These are phyloP conservation scores for Ptiloglossa arizonensis DNA, from an alignment of 1,140 invertebrate species.

Conservation along the genomic window DNA sequence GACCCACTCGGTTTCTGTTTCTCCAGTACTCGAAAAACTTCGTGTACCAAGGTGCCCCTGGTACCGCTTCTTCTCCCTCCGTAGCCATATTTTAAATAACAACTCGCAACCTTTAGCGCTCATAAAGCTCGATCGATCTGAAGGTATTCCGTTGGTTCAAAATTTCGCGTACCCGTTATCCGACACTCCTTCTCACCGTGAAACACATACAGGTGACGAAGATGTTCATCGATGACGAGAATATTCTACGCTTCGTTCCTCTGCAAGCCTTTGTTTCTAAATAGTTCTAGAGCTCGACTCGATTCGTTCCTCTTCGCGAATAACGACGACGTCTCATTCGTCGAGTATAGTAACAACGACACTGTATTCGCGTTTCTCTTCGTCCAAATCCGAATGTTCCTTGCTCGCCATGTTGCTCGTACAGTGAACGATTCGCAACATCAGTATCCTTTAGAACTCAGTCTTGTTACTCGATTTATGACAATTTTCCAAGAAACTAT, in stretches of 20 bases:
- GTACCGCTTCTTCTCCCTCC: constrained; percentile 51
- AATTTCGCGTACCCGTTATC: too few relatives aligned
- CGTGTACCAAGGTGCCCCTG: constrained; percentile 68
- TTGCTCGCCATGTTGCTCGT: not conserved
- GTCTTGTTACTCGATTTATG: not conserved
- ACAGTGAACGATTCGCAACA: not conserved
- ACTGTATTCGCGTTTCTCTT: not conserved
- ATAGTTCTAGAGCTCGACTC: too few relatives aligned
- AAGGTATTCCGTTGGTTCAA: not conserved
- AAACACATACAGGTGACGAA: too few relatives aligned
- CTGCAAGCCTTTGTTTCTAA: too few relatives aligned
- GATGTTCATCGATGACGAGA: not conserved
- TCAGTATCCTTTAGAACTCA: not conserved
- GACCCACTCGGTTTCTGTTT: constrained; percentile 74
- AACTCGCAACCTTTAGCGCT: constrained; percentile 2
- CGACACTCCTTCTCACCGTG: too few relatives aligned
- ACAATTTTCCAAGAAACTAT: too few relatives aligned
- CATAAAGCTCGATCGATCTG: constrained; percentile 41
- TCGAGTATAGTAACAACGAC: not conserved
- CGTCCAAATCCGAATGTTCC: not conserved
- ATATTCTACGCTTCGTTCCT: too few relatives aligned
- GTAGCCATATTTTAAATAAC: constrained; percentile 29
- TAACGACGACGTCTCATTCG: not conserved
- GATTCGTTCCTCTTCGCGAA: constrained; percentile 4
- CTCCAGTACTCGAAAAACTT: constrained; percentile 72